A percentile compares a stretch with the other conserved stretches of the same genome.
Conservation (phyloP, 2,113 vertebrate species). For the Nothocercus julius region DNA sequence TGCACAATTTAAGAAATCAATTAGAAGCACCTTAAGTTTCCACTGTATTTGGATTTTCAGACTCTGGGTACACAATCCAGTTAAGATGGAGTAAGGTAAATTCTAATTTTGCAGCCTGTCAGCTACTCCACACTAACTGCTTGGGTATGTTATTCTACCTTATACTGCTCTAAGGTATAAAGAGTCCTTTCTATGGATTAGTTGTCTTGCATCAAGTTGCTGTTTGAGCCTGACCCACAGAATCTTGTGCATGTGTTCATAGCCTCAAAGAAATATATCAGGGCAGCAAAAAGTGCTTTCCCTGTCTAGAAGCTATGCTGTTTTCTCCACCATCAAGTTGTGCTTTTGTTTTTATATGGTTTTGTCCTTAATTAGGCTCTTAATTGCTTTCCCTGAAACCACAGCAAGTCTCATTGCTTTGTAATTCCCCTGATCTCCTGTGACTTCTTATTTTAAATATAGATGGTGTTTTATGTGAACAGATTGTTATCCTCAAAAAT, state of each 20-base stretch:
- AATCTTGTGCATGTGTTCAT: neutral
- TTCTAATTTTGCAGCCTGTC: constrained; percentile 25
- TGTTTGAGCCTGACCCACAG: neutral
- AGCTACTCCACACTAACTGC: neutral
- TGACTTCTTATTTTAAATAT: constrained; percentile 68
- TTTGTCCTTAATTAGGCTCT: constrained; percentile 69
- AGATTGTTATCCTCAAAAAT: constrained; percentile 71
- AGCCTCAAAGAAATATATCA: neutral
- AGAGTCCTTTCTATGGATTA: neutral
- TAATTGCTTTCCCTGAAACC: constrained; percentile 68
- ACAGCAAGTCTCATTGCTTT: constrained; percentile 61
- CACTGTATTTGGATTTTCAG: neutral
- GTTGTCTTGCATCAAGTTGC: neutral
- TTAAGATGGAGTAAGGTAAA: neutral
- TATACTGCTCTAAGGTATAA: neutral
- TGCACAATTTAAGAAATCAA: neutral
- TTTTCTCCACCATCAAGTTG: constrained; percentile 1
- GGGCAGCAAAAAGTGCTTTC: constrained; percentile 13
- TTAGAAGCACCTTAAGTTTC: neutral
- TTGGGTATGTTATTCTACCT: neutral
- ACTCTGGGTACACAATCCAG: neutral
- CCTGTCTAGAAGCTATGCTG: neutral
- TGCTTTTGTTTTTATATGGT: constrained; percentile 54
- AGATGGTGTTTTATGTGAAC: constrained; percentile 59
- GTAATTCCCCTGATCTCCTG: constrained; percentile 61